phyloP scores from a whole-genome alignment of 2,113 vertebrate genomes.

The Empidonax traillii region DNA sequence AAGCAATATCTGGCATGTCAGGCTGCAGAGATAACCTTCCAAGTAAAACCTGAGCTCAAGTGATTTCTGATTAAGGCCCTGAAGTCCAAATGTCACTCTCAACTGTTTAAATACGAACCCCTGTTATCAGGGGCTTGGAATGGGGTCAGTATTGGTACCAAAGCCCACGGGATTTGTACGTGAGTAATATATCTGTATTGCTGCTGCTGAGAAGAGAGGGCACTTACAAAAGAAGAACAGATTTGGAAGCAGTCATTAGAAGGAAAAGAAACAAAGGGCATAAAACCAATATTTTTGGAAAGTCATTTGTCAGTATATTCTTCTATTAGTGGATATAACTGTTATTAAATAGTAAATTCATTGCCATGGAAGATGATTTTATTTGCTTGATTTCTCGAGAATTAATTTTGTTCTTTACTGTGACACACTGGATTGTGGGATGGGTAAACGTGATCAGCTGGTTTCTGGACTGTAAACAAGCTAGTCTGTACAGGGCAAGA shows the following conservation, averaged over 20 bases:
- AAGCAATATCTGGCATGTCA: background rate
- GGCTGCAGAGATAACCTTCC: background rate
- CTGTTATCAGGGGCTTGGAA: background rate
- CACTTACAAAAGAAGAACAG: background rate
- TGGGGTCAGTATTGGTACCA: rapidly evolving
- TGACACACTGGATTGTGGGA: background rate
- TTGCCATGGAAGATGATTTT: background rate
- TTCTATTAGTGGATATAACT: background rate
- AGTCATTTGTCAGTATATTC: background rate
- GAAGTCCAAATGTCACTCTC: background rate
- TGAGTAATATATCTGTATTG: background rate
- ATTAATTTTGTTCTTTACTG: background rate
- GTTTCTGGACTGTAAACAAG: background rate
- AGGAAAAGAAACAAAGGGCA: background rate
- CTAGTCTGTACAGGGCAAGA: background rate
- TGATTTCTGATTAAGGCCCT: background rate
- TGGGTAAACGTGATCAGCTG: background rate
- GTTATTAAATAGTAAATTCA: background rate
- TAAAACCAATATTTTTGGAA: background rate
- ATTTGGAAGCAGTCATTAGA: background rate
- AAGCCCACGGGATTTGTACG: background rate
- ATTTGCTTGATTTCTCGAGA: background rate
- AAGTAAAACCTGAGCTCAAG: background rate
- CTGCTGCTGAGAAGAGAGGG: background rate
- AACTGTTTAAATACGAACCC: background rate